Conservation (phyloP, 2,113 vertebrate species). For the Pipa parva region DNA sequence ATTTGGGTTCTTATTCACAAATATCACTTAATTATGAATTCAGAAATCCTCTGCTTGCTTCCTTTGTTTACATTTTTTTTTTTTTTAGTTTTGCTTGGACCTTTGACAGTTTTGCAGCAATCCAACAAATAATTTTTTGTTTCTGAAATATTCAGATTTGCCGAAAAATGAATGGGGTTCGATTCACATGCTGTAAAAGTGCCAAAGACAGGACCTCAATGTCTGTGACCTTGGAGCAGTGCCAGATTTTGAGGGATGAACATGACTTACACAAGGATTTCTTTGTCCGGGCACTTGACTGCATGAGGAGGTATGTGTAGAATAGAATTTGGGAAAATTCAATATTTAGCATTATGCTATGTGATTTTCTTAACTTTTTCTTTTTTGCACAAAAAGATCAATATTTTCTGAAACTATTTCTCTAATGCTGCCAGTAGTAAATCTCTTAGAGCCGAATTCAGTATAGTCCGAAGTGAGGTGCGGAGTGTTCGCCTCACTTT, state of each 20-base stretch:
- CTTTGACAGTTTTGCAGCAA: too few species aligned
- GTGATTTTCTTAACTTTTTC: too few species aligned
- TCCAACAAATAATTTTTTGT: neutral
- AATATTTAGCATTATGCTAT: too few species aligned
- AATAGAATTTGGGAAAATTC: neutral
- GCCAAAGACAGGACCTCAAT: constrained; percentile 98
- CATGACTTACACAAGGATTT: constrained; percentile 93
- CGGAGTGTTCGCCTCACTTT: too few species aligned
- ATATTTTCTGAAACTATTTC: too few species aligned
- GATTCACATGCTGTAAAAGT: constrained; percentile 98
- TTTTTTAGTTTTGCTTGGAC: neutral
- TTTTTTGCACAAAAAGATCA: too few species aligned
- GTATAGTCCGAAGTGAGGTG: too few species aligned
- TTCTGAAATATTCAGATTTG: constrained; percentile 76
- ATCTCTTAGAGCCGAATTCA: too few species aligned
- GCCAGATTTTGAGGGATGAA: constrained; percentile 86
- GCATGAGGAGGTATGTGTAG: constrained; percentile 87
- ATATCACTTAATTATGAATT: too few species aligned
- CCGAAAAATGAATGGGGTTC: constrained; percentile 89
- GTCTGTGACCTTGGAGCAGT: constrained; percentile 96
- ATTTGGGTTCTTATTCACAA: too few species aligned
- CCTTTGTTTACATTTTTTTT: constrained; percentile 2
- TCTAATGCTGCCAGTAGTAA: too few species aligned
- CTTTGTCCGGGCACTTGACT: constrained; percentile 88
- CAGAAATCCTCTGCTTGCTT: too few species aligned